These are phyloP conservation scores for Hypocryptadius cinnamomeus DNA, from an alignment of 2,113 vertebrate genomes.

Conservation along the genomic window DNA sequence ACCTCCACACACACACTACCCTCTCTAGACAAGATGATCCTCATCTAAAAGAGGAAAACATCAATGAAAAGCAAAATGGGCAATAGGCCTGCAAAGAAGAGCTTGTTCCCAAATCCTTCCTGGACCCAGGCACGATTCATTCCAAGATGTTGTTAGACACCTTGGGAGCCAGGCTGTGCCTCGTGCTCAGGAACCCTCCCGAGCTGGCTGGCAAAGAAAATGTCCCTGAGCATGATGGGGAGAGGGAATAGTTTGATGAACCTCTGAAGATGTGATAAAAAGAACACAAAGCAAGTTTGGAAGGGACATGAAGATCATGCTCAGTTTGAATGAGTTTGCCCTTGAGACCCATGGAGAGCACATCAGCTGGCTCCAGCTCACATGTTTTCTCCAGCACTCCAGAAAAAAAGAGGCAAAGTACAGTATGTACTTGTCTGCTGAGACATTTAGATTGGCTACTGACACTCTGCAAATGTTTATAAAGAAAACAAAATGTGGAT, in stretches of 20 bases:
- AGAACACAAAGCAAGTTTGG: not conserved
- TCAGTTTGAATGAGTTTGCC: slow-evolving; percentile 60
- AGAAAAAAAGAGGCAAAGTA: slow-evolving; percentile 57
- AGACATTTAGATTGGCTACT: slow-evolving; percentile 80
- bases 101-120: not conserved
- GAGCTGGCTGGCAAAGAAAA: not conserved
- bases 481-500: slow-evolving; percentile 78
- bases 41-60: not conserved
- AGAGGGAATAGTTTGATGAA: not conserved
- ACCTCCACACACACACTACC: not conserved
- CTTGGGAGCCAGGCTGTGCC: not conserved
- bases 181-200: not conserved
- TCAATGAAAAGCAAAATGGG: not conserved
- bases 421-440: slow-evolving; percentile 69
- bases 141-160: not conserved
- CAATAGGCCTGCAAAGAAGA: not conserved
- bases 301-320: slow-evolving; percentile 24
- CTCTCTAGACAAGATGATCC: not conserved
- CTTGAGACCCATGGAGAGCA: slow-evolving; percentile 64
- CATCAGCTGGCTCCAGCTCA: slow-evolving; percentile 71
- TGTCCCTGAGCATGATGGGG: not conserved
- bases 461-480: slow-evolving; percentile 75
- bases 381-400: slow-evolving; percentile 68
- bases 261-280: not conserved
- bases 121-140: not conserved